Conservation (phyloP, 2,888 invertebrate genomes). For the Gisinianus flammeolus region DNA sequence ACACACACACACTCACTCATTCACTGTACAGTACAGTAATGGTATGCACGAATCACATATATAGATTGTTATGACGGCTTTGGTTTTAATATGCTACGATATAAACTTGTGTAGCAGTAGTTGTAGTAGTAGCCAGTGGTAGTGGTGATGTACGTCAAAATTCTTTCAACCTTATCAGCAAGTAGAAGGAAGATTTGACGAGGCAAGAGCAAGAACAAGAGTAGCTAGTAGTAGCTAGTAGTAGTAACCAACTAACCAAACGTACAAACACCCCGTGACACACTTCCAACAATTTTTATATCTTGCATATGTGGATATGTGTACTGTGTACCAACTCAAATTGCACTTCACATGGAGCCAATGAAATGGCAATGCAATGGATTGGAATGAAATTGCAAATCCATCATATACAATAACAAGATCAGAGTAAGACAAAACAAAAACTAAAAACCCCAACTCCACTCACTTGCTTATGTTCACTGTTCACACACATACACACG, state of each 20-base stretch:
- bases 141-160: slow-evolving; percentile 11
- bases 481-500: too few relatives aligned
- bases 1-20: not conserved
- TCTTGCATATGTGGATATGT: too few relatives aligned
- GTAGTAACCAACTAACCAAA: not conserved
- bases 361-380: slow-evolving; percentile 2
- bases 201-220: slow-evolving; percentile 9
- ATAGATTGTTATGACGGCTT: too few relatives aligned
- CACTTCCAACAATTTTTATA: slow-evolving; percentile 25
- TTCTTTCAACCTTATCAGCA: slow-evolving; percentile 22
- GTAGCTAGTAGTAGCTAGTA: too few relatives aligned
- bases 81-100: too few relatives aligned
- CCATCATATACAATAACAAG: slow-evolving; percentile 1
- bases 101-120: too few relatives aligned
- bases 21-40: not conserved
- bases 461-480: too few relatives aligned
- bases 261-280: slow-evolving; percentile 38
- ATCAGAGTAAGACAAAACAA: slow-evolving; percentile 27
- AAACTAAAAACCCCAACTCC: slow-evolving; percentile 4
- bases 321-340: not conserved
- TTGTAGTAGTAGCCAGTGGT: too few relatives aligned
- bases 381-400: slow-evolving; percentile 31
- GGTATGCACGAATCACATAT: too few relatives aligned
- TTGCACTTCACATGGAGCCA: slow-evolving; percentile 20
- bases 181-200: slow-evolving; percentile 14